Evolutionary conservation across 2,113 vertebrate genomes (phyloP), one percentile per base, ranked within the genome.

Genomic region (Lamprotornis superbus): DNA sequence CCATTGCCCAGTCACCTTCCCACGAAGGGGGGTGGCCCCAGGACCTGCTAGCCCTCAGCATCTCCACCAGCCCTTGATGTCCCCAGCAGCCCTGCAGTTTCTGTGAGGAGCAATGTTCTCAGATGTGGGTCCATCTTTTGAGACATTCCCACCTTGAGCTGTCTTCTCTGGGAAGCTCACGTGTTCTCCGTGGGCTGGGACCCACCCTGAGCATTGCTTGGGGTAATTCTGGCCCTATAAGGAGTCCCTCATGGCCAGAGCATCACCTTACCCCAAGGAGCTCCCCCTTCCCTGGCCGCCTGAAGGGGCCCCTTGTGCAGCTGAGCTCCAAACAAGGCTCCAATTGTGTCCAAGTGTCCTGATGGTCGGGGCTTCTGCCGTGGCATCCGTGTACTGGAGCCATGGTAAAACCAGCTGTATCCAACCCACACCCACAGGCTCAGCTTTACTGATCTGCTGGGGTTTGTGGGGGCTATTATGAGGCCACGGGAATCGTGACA

Each of bases 261-360:
- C 67, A 52, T 93, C 90, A 59, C 59, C 44, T 91, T 27, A 0
- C 27, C 30, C 90, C 0, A 0, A 60, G 76, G 46, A 93, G n/a
- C 87, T 87, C 64, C 69, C 80, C 80, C 83, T 89, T 94, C 69
- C 60, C 73, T 9, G 18, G 22, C 70, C 0, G 79, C 61, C 71
- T 92, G 94, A 95, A 93, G 93, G 75, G 83, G 86, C 89, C 79
- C 68, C 93, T 94, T 95, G 93, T 96, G 92, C 12, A 4, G 55
- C 80, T 28, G 56, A 44, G 59, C 77, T 84, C 80, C 42, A 15
- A 63, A 96, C 93, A 96, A 96, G 92, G 95, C 87, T 46, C 69
- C 24, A 2, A 96, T 96, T 96, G 96, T 96, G 83, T 83, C 81
- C 1, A 1, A 3, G 39, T 60, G 84, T 89, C 80, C 77, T 25